phyloP scores from a whole-genome alignment of 2,888 invertebrate genomes.

The Gortyna flavago region DNA sequence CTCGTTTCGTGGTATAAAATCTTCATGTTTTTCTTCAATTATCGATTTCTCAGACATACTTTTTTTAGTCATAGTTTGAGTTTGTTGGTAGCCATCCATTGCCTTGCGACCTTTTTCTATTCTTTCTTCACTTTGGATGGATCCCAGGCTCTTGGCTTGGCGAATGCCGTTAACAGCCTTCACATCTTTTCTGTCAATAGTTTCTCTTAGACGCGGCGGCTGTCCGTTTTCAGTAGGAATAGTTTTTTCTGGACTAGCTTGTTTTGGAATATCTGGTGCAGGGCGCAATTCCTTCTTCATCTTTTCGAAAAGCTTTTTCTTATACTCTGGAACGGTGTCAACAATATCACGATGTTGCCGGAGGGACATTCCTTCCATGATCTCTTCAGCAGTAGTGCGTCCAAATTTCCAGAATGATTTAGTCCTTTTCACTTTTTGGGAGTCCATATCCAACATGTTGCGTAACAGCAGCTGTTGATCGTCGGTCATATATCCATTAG shows the following conservation, averaged over 20 bases:
- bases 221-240: conserved; percentile 75
- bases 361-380: conserved; percentile 95
- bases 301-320: conserved; percentile 86
- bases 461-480: conserved; percentile 88
- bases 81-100: conserved; percentile 78
- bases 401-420: conserved; percentile 97
- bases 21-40: conserved; percentile 85
- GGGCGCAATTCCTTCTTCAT: conserved; percentile 85
- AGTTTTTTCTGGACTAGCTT: conserved; percentile 76
- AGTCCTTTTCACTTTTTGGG: conserved; percentile 93
- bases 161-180: conserved; percentile 85
- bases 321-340: conserved; percentile 91
- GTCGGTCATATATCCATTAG: conserved; percentile 89
- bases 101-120: conserved; percentile 78
- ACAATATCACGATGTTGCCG: conserved; percentile 96
- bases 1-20: conserved; percentile 84
- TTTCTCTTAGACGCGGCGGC: conserved; percentile 80
- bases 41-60: conserved; percentile 86
- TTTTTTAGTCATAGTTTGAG: conserved; percentile 82
- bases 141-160: conserved; percentile 87
- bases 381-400: conserved; percentile 92
- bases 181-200: conserved; percentile 86
- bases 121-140: conserved; percentile 85
- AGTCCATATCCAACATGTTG: conserved; percentile 89
- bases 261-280: conserved; percentile 84